Conservation (phyloP, 2,888 invertebrate species). For the Drosophila setosimentum region DNA sequence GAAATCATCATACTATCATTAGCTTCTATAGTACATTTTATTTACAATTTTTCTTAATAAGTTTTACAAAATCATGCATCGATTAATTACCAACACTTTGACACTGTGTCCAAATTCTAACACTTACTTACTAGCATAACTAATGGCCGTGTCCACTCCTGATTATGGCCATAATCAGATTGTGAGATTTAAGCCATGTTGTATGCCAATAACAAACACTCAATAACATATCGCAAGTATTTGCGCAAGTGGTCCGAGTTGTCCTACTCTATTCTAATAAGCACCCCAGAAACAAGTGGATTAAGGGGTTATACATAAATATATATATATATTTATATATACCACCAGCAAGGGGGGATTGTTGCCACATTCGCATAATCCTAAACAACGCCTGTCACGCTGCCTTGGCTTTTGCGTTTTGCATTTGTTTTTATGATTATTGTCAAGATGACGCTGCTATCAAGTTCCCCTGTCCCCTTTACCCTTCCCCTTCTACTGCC, state of each 20-base stretch:
- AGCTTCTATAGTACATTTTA: not conserved
- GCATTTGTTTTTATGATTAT: constrained; percentile 82
- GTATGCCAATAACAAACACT: constrained; percentile 66
- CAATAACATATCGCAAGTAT: constrained; percentile 63
- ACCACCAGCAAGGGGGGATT: not conserved
- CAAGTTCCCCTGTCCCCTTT: not conserved
- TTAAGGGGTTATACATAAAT: constrained; percentile 69
- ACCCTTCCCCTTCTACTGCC: constrained; percentile 17
- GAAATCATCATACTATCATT: not conserved
- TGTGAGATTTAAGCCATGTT: constrained; percentile 46
- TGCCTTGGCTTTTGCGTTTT: constrained; percentile 66
- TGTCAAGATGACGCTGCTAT: constrained; percentile 64
- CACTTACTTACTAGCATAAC: constrained; percentile 2
- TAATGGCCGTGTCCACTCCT: constrained; percentile 1
- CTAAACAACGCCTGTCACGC: constrained; percentile 28
- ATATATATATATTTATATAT: not conserved
- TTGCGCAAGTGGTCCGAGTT: constrained; percentile 52
- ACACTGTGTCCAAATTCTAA: not conserved
- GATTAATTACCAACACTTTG: constrained; percentile 14
- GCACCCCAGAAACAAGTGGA: constrained; percentile 77
- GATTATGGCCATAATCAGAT: constrained; percentile 51
- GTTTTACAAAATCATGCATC: not conserved
- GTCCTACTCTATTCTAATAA: constrained; percentile 41
- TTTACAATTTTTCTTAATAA: not conserved
- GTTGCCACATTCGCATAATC: constrained; percentile 22